Conservation (phyloP, 2,113 vertebrate species). For the Microcebus ravelobensis region DNA sequence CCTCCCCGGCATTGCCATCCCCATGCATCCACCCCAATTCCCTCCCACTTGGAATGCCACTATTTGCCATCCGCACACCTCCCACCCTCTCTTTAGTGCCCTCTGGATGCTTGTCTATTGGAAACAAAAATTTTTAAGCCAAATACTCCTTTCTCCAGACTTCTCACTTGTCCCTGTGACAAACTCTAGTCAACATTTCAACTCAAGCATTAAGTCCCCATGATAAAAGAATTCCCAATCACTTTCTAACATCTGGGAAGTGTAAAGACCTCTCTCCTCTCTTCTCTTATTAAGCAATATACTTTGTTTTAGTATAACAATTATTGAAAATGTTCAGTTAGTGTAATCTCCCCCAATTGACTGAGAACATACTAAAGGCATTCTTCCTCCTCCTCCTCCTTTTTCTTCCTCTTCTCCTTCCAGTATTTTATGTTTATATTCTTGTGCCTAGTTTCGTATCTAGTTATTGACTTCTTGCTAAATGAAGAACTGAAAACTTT, state of each 20-base stretch:
- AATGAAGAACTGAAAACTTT: neutral
- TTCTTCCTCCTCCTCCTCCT: neutral
- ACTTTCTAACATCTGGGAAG: neutral
- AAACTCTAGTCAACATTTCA: neutral
- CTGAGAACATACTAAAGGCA: neutral
- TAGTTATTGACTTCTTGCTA: neutral
- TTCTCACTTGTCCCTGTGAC: neutral
- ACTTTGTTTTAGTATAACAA: neutral
- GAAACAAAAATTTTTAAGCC: neutral
- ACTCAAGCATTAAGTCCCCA: neutral
- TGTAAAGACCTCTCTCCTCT: neutral
- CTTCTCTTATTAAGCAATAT: neutral
- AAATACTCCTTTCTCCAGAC: neutral
- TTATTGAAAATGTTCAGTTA: neutral
- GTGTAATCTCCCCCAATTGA: neutral
- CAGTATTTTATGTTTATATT: neutral
- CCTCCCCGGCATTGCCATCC: neutral
- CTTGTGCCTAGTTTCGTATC: neutral
- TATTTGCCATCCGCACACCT: neutral
- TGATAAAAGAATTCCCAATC: neutral
- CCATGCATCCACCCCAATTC: neutral
- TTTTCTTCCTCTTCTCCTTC: neutral
- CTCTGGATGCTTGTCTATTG: neutral
- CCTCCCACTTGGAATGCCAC: neutral
- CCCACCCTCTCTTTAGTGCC: neutral